Evolutionary conservation across 2,797 vertebrate genomes (phyloP).

Genomic region (Lerista edwardsae): DNA sequence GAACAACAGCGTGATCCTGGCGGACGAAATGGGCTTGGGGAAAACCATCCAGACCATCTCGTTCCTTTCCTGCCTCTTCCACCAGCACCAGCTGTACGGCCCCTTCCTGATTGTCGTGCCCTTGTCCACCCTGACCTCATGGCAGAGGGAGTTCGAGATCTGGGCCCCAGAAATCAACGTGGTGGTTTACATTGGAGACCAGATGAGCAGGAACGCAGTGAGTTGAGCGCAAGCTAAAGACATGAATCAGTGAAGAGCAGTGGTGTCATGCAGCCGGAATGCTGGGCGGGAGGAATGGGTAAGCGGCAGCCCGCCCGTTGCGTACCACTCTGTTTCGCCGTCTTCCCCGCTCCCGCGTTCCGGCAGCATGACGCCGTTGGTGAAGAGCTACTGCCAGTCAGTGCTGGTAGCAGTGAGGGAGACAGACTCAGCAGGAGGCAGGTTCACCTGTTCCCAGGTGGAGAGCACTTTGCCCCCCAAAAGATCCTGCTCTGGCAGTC

Average conservation of each 20-base stretch:
- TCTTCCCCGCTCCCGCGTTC: too few relatives aligned
- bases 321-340: too few relatives aligned
- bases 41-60: slow-evolving; percentile 99
- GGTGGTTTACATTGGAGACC: slow-evolving; percentile 97
- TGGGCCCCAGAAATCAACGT: slow-evolving; percentile 98
- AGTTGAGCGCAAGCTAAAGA: slow-evolving; percentile 57
- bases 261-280: too few relatives aligned
- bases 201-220: slow-evolving; percentile 97
- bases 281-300: too few relatives aligned
- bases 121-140: slow-evolving; percentile 96
- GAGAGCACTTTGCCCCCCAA: too few relatives aligned
- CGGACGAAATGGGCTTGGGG: slow-evolving; percentile 98
- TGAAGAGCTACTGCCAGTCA: too few relatives aligned
- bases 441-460: too few relatives aligned
- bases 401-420: not conserved
- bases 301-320: too few relatives aligned
- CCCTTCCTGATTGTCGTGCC: slow-evolving; percentile 96
- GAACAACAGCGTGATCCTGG: slow-evolving; percentile 97
- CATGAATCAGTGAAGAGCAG: not conserved
- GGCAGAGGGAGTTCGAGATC: slow-evolving; percentile 96
- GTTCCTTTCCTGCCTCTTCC: slow-evolving; percentile 96
- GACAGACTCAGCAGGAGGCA: not conserved
- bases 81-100: slow-evolving; percentile 96
- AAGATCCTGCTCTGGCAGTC: not conserved
- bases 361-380: too few relatives aligned